Percentiles rank a stretch among this genome's conserved stretches.
Conservation (phyloP, 2,797 vertebrate genomes). For the Buphagus erythrorhynchus region DNA sequence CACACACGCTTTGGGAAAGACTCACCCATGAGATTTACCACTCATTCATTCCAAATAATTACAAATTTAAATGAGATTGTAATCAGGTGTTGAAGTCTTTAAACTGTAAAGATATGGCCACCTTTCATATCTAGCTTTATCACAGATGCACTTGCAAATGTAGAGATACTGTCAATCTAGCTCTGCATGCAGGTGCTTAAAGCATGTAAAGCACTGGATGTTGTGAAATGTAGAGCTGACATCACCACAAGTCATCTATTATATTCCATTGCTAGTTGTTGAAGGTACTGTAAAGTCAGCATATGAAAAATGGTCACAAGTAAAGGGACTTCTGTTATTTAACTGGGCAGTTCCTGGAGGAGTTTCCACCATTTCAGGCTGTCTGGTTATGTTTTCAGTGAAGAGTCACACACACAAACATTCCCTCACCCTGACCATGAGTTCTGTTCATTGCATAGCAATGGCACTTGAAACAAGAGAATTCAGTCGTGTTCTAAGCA, state of each 20-base stretch:
- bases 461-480: constrained; percentile 12
- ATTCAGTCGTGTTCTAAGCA: not conserved
- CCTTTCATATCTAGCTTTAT: not conserved
- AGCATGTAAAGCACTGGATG: not conserved
- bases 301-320: not conserved
- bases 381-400: not conserved
- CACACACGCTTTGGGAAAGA: constrained; percentile 9
- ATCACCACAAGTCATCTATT: not conserved
- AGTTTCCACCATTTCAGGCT: not conserved
- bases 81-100: not conserved
- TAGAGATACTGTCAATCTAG: not conserved
- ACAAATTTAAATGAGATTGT: not conserved
- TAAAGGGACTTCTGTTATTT: not conserved
- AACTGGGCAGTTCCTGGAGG: not conserved
- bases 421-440: not conserved
- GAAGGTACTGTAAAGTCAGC: not conserved
- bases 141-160: not conserved
- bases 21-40: not conserved
- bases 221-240: not conserved
- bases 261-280: not conserved
- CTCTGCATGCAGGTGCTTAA: not conserved
- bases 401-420: not conserved
- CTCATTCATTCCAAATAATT: constrained; percentile 22
- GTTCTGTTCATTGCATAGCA: constrained; percentile 37
- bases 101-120: not conserved